These are phyloP conservation scores for Diphyllodes magnificus DNA, from an alignment of 2,113 vertebrate species.

Conservation along the genomic window DNA sequence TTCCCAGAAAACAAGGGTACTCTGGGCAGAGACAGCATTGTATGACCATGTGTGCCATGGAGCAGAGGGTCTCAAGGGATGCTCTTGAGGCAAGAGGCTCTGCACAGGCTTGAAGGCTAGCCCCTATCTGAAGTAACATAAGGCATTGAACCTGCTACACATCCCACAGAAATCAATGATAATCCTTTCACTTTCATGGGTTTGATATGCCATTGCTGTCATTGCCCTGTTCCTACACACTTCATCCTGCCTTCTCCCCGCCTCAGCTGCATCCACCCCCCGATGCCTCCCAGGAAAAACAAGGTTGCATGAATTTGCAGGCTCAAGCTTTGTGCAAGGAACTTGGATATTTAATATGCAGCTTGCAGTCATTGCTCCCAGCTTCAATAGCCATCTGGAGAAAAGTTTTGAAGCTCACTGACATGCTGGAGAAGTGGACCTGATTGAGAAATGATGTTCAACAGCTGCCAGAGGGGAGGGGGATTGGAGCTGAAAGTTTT, in stretches of 20 bases:
- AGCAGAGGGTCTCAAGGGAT: not conserved
- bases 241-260: not conserved
- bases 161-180: not conserved
- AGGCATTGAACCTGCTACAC: not conserved
- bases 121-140: not conserved
- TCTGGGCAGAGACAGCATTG: not conserved
- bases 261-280: not conserved
- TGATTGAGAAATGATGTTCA: slow-evolving; percentile 6
- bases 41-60: not conserved
- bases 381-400: slow-evolving; percentile 30
- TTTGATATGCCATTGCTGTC: not conserved
- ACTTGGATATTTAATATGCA: not conserved
- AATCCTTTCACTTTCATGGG: not conserved
- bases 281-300: not conserved
- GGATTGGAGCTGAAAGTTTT: not conserved
- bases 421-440: not conserved
- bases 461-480: slow-evolving; percentile 11
- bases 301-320: not conserved
- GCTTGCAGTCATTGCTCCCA: not conserved
- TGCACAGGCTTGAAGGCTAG: not conserved
- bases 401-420: slow-evolving; percentile 17
- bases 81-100: not conserved
- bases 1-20: not conserved
- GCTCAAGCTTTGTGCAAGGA: not conserved
- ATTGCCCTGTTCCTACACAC: not conserved